Conservation (phyloP, 2,888 invertebrate genomes). For the Coremacera marginata region DNA sequence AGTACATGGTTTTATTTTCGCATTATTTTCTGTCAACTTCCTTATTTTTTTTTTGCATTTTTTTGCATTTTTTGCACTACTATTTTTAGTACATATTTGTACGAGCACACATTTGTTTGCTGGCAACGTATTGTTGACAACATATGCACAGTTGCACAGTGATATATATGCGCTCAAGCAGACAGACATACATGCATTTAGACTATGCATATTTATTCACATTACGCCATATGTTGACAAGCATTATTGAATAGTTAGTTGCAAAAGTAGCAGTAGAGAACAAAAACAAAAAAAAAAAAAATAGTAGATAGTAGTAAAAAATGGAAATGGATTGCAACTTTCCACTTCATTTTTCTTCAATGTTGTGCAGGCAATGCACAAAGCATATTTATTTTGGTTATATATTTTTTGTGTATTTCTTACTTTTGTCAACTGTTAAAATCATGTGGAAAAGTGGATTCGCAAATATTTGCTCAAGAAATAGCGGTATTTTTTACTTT, state of each 20-base stretch:
- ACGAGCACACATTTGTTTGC: slow-evolving; percentile 16
- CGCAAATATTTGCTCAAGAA: slow-evolving; percentile 12
- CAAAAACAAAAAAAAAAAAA: no score
- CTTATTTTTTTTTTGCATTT: background rate
- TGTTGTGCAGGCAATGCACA: slow-evolving; percentile 3
- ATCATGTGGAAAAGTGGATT: slow-evolving; percentile 25
- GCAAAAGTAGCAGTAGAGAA: background rate
- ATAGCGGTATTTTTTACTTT: no score
- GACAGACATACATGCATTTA: background rate
- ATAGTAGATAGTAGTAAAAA: background rate
- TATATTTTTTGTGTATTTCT: background rate
- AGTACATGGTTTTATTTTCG: slow-evolving; percentile 1
- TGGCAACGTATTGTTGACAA: slow-evolving; percentile 27
- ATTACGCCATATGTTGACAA: background rate
- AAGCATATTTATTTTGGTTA: background rate
- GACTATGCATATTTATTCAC: background rate
- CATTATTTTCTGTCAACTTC: background rate
- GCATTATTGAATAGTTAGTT: background rate
- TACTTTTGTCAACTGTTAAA: background rate
- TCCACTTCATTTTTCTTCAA: background rate
- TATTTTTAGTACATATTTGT: slow-evolving; percentile 1
- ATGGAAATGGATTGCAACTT: background rate
- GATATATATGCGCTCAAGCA: background rate
- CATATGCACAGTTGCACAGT: background rate
- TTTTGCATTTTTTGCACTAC: background rate